Percentiles rank a stretch among this genome's conserved stretches.
Evolutionary conservation across 2,888 invertebrate genomes (phyloP).

Genomic region (Mallateleia sp.): DNA sequence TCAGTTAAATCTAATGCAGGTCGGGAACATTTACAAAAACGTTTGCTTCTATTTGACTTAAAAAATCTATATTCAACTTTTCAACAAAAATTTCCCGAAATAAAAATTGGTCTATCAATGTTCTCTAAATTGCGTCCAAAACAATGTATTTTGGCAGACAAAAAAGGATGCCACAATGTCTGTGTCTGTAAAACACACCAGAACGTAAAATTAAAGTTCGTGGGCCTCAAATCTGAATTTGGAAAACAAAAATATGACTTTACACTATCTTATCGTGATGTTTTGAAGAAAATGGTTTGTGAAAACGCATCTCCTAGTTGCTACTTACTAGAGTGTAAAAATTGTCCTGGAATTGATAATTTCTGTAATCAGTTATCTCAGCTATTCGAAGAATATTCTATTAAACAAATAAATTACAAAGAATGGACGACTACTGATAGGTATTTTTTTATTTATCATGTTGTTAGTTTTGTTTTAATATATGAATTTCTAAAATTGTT

Average conservation of each 20-base stretch:
- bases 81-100: neutral
- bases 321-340: constrained; percentile 17
- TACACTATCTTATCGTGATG: constrained; percentile 3
- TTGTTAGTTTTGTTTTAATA: no score
- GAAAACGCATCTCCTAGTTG: neutral
- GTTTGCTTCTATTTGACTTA: neutral
- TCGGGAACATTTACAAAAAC: neutral
- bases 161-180: constrained; percentile 32
- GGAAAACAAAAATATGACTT: constrained; percentile 27
- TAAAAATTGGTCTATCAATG: neutral
- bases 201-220: constrained; percentile 29
- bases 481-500: no score
- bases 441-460: no score
- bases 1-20: constrained; percentile 1
- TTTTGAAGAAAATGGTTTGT: constrained; percentile 11
- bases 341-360: neutral
- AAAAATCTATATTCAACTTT: neutral
- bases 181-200: constrained; percentile 36
- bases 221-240: constrained; percentile 35
- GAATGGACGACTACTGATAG: no score
- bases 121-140: constrained; percentile 23
- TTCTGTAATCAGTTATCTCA: no score
- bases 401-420: no score
- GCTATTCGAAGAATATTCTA: no score
- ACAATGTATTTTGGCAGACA: constrained; percentile 20